Base-by-base conservation (phyloP, 2,113 vertebrate genomes). In the Puffinus mauretanicus region DNA sequence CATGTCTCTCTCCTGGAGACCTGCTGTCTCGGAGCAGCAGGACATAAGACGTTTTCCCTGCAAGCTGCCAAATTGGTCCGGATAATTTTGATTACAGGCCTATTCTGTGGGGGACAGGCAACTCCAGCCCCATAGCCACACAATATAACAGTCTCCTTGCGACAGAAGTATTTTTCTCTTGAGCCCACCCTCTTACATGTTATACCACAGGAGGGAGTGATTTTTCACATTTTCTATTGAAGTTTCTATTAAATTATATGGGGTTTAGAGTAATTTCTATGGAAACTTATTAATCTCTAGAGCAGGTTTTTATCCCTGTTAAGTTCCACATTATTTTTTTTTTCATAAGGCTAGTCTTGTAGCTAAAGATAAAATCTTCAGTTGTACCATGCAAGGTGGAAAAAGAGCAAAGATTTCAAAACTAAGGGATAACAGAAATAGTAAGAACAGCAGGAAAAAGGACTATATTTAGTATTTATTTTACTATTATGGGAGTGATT, bases 121-220 rank as follows among this genome's bases (percentile, higher is more conserved):
- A 42, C 25, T 46, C 65, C 57, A 52, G 4, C 4, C 8, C 7
- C 34, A 18, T 11, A 67, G 16, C 21, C 29, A 55, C 44, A 61
- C 13, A 27, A 13, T 9, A 29, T 7, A 78, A 52, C 8, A 55
- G 8, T 24, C 16, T 69, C 15, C 61, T 65, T 71, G 24, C 1
- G 0, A 38, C 47, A 72, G 46, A 86, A 69, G 5, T 16, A 44
- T 64, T 81, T 81, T 90, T 38, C 47, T 73, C 47, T 64, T 42
- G 10, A 87, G 60, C 10, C 73, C 36, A 69, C 61, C 61, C 16
- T 94, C 70, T 89, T 47, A 86, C 27, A 72, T 25, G 21, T 87
- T 94, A 94, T 94, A 65, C 88, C 83, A 96, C 73, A 89, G 88
- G 93, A 94, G 91, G 95, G 96, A 97, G 93, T 91, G 83, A 85